These are phyloP conservation scores for Lepidochrysops patricia DNA, from an alignment of 2,888 invertebrate species.

Conservation along the genomic window DNA sequence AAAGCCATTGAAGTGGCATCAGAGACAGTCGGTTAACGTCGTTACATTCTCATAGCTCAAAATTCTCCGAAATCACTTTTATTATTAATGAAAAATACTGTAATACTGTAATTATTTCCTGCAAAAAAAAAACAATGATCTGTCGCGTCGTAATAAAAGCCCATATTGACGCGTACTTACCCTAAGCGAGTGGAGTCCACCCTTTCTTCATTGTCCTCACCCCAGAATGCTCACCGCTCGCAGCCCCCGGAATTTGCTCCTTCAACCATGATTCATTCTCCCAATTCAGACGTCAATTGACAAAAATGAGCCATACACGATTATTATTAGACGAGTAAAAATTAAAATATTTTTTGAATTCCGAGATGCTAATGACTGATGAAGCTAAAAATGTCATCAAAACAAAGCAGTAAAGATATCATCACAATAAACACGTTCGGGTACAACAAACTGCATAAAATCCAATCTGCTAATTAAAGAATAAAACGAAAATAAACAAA, in stretches of 20 bases:
- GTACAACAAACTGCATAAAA: background rate
- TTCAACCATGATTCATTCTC: slow-evolving; percentile 70
- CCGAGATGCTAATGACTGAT: background rate
- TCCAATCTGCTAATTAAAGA: background rate
- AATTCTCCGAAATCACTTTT: background rate
- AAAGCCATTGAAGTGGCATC: slow-evolving; percentile 50
- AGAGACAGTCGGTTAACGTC: slow-evolving; percentile 15
- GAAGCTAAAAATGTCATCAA: background rate
- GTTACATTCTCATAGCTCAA: background rate
- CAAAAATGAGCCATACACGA: slow-evolving; percentile 36
- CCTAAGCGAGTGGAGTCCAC: slow-evolving; percentile 60
- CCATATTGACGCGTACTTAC: slow-evolving; percentile 72
- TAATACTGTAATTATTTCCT: background rate
- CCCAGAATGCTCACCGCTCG: slow-evolving; percentile 68
- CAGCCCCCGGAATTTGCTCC: slow-evolving; percentile 71
- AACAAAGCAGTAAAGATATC: background rate
- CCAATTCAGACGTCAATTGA: slow-evolving; percentile 54
- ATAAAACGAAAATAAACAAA: background rate
- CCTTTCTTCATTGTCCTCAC: slow-evolving; percentile 71
- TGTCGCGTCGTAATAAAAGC: slow-evolving; percentile 61
- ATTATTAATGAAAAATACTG: background rate
- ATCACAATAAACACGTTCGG: background rate
- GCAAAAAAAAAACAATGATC: slow-evolving; percentile 49
- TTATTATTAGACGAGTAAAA: slow-evolving; percentile 31
- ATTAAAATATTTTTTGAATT: background rate